A percentile compares a stretch with the other conserved stretches of the same genome.
phyloP scores from a whole-genome alignment of 2,888 invertebrate species.

The Drosophila flavopinicola region DNA sequence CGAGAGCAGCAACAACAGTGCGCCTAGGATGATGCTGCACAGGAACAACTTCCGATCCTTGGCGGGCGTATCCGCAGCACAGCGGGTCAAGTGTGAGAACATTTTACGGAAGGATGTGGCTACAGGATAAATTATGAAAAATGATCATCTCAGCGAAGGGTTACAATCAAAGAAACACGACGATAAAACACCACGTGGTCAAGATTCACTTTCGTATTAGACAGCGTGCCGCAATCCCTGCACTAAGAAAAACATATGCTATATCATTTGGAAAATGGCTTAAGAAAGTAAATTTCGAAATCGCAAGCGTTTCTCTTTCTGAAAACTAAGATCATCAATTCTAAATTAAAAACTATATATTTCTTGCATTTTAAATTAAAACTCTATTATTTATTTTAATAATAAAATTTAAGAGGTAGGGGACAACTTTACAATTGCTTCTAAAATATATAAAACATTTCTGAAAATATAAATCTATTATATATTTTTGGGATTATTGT shows the following conservation, averaged over 20 bases:
- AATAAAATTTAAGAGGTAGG: too few relatives aligned
- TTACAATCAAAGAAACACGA: slow-evolving; percentile 17
- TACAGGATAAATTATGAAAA: slow-evolving; percentile 60
- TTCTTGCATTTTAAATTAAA: too few relatives aligned
- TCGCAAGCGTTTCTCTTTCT: too few relatives aligned
- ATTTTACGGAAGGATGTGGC: slow-evolving; percentile 81
- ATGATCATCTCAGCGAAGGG: slow-evolving; percentile 60
- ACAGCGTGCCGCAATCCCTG: slow-evolving; percentile 27
- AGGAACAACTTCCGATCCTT: slow-evolving; percentile 72
- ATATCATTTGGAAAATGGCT: too few relatives aligned
- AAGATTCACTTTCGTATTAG: slow-evolving; percentile 76
- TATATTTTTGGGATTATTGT: too few relatives aligned
- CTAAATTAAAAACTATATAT: too few relatives aligned
- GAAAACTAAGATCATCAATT: too few relatives aligned
- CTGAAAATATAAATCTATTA: too few relatives aligned
- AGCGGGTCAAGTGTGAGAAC: slow-evolving; percentile 83
- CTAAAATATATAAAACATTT: too few relatives aligned
- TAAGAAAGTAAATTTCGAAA: too few relatives aligned
- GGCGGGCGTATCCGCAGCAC: slow-evolving; percentile 64
- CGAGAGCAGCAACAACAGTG: slow-evolving; percentile 29
- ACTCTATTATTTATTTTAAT: too few relatives aligned
- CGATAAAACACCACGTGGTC: slow-evolving; percentile 72
- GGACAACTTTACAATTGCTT: too few relatives aligned
- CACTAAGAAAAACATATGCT: background rate
- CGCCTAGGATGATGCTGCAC: slow-evolving; percentile 36